Evolutionary conservation across 2,888 invertebrate species (phyloP), one percentile per base, ranked within the genome.

Genomic region (Lapara coniferarum): DNA sequence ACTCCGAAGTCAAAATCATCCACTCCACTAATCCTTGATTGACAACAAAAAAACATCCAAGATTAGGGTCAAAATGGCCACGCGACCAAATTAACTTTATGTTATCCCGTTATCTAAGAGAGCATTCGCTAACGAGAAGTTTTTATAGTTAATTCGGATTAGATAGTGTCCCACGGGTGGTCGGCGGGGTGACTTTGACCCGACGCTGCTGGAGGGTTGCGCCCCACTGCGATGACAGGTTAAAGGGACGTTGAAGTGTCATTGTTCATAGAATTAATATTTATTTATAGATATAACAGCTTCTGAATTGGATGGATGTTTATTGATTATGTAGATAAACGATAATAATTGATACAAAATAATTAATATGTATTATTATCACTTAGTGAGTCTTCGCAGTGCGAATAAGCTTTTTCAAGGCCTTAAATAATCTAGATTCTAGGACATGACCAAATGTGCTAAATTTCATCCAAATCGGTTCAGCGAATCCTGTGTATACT

Each of bases 81-180:
- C 92, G 92, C 88, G 93, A 87, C 89, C 84, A 85, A 90, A 91
- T 92, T 92, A 91, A 92, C 91, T 91, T 86, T 78, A 78, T 90
- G 91, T 92, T 89, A 92, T 92, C 88, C 90, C 77, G 86, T 87
- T 91, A 91, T 91, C 91, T 88, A 57, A 58, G 72, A 81, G 79
- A 77, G 86, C 91, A 91, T 87, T 88, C 89, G 89, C 83, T 83
- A 84, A 85, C 84, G 82, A 84, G 82, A 78, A 80, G 83, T 86
- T 90, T 90, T 90, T 89, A 85, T 85, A 87, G 89, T 89, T 91
- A 90, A 90, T 89, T 89, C 89, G 88, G 90, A 87, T 90, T 89
- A 90, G 88, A 89, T 91, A 88, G 83, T 87, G 87, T 92, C 91
- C 92, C 92, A 85, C 85, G 92, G 93, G 93, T 92, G 92, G 92